Evolutionary conservation across 1,140 invertebrate genomes (phyloP).

Genomic region (Psilanteris sp.): DNA sequence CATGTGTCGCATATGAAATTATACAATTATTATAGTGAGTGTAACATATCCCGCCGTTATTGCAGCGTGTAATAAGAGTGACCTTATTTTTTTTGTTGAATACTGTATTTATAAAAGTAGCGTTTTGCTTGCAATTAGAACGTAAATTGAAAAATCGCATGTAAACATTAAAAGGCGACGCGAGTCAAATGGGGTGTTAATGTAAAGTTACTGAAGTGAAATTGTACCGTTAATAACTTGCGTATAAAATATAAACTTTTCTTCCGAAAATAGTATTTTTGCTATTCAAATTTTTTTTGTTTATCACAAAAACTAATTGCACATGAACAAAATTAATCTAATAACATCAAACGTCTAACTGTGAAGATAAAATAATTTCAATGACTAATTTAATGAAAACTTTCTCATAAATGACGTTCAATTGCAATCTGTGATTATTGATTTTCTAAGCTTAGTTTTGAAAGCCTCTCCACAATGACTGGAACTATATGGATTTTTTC

Average conservation of each 20-base stretch:
- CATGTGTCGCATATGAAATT: too few species aligned
- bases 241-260: not conserved
- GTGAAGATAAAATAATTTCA: constrained; percentile 19
- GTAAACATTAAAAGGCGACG: not conserved
- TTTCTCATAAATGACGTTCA: constrained; percentile 43
- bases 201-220: not conserved
- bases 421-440: constrained; percentile 40
- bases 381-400: constrained; percentile 32
- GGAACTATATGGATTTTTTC: too few species aligned
- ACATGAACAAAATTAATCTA: too few species aligned
- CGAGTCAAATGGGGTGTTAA: constrained; percentile 1
- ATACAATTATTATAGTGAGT: too few species aligned
- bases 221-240: constrained; percentile 7
- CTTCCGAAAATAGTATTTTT: too few species aligned
- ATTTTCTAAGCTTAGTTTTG: constrained; percentile 43
- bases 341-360: constrained; percentile 17
- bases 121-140: not conserved
- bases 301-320: too few species aligned
- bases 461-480: too few species aligned
- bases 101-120: not conserved
- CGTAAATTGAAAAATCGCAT: not conserved
- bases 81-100: too few species aligned
- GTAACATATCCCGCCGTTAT: too few species aligned
- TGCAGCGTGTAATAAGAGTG: too few species aligned
- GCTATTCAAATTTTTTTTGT: too few species aligned